These are phyloP conservation scores for Neoascia interrupta DNA, from an alignment of 2,888 invertebrate species.

Conservation along the genomic window DNA sequence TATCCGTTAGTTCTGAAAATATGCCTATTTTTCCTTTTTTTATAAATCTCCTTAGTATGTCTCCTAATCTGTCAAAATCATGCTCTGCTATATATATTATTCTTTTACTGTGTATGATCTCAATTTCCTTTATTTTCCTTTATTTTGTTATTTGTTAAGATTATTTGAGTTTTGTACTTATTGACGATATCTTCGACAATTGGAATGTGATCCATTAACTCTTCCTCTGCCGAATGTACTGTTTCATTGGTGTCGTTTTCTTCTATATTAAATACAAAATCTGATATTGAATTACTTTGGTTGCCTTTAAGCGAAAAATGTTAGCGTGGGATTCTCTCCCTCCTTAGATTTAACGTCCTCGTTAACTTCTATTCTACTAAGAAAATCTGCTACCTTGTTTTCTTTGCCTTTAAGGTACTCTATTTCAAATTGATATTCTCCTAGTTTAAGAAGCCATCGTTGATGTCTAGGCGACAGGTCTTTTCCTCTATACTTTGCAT, in stretches of 20 bases:
- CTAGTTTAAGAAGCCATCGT: constrained; percentile 50
- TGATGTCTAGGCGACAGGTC: constrained; percentile 8
- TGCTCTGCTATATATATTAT: constrained; percentile 60
- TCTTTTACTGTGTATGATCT: constrained; percentile 42
- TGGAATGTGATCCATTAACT: not conserved
- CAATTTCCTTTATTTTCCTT: constrained; percentile 14
- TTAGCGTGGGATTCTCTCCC: not conserved
- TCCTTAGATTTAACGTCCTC: constrained; percentile 1
- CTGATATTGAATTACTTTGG: constrained; percentile 2
- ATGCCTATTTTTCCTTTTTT: constrained; percentile 64
- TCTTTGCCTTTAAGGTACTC: constrained; percentile 50
- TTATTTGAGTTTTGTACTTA: constrained; percentile 11
- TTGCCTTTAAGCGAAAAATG: constrained; percentile 2
- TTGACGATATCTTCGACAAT: constrained; percentile 1
- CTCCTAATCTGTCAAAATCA: constrained; percentile 49
- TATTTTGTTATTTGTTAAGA: constrained; percentile 1
- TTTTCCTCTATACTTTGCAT: constrained; percentile 2
- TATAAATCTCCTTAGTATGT: constrained; percentile 61
- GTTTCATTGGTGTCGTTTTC: not conserved
- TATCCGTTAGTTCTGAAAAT: constrained; percentile 54
- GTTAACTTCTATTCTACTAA: constrained; percentile 8
- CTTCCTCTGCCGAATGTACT: constrained; percentile 2
- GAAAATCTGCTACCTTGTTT: constrained; percentile 47
- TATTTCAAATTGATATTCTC: constrained; percentile 44
- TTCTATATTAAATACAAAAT: constrained; percentile 4